Evolutionary conservation across 2,113 vertebrate species (phyloP).

Genomic region (Cyphomyrus discorhynchus): DNA sequence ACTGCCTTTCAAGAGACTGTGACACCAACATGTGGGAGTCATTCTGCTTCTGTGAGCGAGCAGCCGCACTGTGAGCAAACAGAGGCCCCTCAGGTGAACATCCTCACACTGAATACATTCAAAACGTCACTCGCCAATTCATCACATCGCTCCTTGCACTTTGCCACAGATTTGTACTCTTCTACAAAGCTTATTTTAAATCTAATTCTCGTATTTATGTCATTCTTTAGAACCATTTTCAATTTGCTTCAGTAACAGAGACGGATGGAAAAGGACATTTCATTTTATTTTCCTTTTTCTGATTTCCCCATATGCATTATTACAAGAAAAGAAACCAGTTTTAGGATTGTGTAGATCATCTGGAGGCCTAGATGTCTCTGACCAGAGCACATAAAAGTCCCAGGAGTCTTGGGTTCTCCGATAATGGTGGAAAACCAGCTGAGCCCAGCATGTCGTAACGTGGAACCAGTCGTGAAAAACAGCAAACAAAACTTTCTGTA

Average conservation of each 20-base stretch:
- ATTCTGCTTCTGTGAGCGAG: background rate
- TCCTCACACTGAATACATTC: background rate
- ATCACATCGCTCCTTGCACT: background rate
- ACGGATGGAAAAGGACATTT: slow-evolving; percentile 49
- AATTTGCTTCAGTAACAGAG: slow-evolving; percentile 50
- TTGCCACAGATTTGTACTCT: slow-evolving; percentile 72
- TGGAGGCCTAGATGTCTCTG: background rate
- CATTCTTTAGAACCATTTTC: slow-evolving; percentile 67
- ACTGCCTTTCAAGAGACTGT: background rate
- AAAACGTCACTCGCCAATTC: background rate
- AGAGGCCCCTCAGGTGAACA: background rate
- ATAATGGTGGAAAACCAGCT: slow-evolving; percentile 26
- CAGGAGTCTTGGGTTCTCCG: background rate
- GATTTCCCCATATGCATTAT: slow-evolving; percentile 18
- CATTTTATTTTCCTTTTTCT: slow-evolving; percentile 42
- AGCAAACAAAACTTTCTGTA: slow-evolving; percentile 21
- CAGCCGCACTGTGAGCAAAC: background rate
- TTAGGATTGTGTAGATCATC: slow-evolving; percentile 20
- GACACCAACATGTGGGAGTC: background rate
- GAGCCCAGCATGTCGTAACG: slow-evolving; percentile 44
- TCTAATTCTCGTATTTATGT: slow-evolving; percentile 69
- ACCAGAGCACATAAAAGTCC: slow-evolving; percentile 30
- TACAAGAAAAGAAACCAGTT: slow-evolving; percentile 23
- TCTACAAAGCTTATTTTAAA: slow-evolving; percentile 67
- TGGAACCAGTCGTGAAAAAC: slow-evolving; percentile 39